phyloP scores from a whole-genome alignment of 2,797 vertebrate genomes.

The Lagocephalus sceleratus region DNA sequence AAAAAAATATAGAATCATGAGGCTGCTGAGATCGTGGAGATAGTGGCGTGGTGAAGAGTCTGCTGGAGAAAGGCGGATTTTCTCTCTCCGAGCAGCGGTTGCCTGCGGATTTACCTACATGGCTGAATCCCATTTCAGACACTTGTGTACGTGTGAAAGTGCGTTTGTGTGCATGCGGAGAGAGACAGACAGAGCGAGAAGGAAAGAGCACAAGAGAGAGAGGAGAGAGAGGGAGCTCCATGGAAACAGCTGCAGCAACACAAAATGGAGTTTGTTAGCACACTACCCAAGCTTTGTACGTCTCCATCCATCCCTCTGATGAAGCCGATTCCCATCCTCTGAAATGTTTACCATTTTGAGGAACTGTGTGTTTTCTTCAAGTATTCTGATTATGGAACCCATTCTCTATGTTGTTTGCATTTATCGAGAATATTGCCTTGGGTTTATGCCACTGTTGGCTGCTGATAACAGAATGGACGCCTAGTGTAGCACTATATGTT shows the following conservation, averaged over 20 bases:
- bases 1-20: slow-evolving; percentile 33
- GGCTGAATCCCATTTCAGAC: slow-evolving; percentile 69
- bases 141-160: slow-evolving; percentile 29
- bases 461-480: slow-evolving; percentile 14
- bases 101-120: slow-evolving; percentile 63
- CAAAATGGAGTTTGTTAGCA: slow-evolving; percentile 75
- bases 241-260: slow-evolving; percentile 73
- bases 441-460: slow-evolving; percentile 15
- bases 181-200: slow-evolving; percentile 31
- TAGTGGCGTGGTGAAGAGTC: slow-evolving; percentile 39
- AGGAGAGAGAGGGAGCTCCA: slow-evolving; percentile 59
- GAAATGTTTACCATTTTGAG: too few relatives aligned
- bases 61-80: slow-evolving; percentile 35
- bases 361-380: slow-evolving; percentile 7
- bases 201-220: slow-evolving; percentile 28
- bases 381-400: slow-evolving; percentile 39
- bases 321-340: slow-evolving; percentile 40
- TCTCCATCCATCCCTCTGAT: slow-evolving; percentile 59
- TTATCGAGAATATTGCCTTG: slow-evolving; percentile 23
- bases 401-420: slow-evolving; percentile 33
- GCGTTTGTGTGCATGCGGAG: slow-evolving; percentile 14
- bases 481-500: slow-evolving; percentile 6
- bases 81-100: slow-evolving; percentile 36
- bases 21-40: slow-evolving; percentile 51
- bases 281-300: slow-evolving; percentile 59